Conservation (phyloP, 2,888 invertebrate species). For the Campoplex capitator region DNA sequence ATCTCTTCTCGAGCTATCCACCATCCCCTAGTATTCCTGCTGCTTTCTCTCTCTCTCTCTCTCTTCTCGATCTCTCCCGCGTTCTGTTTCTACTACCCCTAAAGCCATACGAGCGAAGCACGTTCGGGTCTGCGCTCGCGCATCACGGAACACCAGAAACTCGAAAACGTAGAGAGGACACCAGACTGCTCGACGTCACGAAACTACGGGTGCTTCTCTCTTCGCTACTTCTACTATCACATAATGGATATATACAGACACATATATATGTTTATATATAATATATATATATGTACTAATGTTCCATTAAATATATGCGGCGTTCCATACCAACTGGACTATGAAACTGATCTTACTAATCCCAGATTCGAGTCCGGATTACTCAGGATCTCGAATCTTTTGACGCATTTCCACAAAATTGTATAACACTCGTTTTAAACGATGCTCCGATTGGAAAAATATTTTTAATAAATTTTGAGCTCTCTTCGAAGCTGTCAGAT, state of each 20-base stretch:
- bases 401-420: neutral
- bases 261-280: neutral
- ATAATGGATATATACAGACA: constrained; percentile 20
- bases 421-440: neutral
- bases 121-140: constrained; percentile 61
- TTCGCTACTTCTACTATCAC: constrained; percentile 34
- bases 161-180: constrained; percentile 46
- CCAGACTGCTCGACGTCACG: constrained; percentile 66
- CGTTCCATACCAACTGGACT: neutral
- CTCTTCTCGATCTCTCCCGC: constrained; percentile 36
- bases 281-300: neutral
- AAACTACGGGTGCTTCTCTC: constrained; percentile 60
- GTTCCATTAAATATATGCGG: neutral
- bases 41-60: constrained; percentile 41
- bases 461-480: neutral
- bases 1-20: constrained; percentile 55
- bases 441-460: neutral
- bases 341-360: neutral
- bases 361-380: neutral
- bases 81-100: constrained; percentile 55
- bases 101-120: constrained; percentile 65
- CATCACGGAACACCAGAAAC: constrained; percentile 36
- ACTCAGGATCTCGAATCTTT: neutral
- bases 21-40: constrained; percentile 25
- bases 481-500: neutral